Conservation (phyloP, 2,113 vertebrate species). For the Galeopterus variegatus region DNA sequence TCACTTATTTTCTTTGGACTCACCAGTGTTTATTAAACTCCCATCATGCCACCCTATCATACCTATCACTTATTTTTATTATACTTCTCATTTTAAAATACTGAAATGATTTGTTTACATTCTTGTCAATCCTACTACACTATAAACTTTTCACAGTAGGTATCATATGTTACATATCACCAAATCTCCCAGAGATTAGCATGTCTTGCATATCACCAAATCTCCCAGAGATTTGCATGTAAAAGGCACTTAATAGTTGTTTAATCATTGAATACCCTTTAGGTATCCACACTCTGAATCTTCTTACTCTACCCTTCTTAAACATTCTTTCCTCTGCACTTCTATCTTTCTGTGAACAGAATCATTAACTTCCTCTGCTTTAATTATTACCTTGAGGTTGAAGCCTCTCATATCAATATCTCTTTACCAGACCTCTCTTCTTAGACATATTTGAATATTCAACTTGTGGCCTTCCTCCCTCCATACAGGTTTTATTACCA, state of each 20-base stretch:
- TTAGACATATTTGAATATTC: not conserved
- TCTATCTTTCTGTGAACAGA: not conserved
- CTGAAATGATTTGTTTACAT: not conserved
- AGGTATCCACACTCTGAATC: not conserved
- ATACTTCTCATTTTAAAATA: not conserved
- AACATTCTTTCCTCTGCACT: not conserved
- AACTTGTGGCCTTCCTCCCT: slow-evolving; percentile 12
- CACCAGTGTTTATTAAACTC: no score
- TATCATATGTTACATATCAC: not conserved
- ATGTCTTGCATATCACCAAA: not conserved
- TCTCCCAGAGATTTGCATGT: not conserved
- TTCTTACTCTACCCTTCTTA: not conserved
- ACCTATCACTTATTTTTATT: slow-evolving; percentile 5
- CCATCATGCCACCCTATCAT: not conserved
- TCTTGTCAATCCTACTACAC: not conserved
- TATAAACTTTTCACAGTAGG: not conserved
- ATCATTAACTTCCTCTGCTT: slow-evolving; percentile 1
- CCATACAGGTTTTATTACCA: not conserved
- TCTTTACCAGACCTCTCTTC: slow-evolving; percentile 30
- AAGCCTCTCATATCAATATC: not conserved
- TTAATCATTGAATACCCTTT: not conserved
- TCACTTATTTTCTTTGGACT: no score
- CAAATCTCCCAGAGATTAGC: not conserved
- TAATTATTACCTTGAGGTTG: not conserved
- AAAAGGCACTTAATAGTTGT: not conserved